Percentiles rank a stretch among this genome's conserved stretches.
phyloP scores from a whole-genome alignment of 2,797 vertebrate species.

The Octomys mimax region DNA sequence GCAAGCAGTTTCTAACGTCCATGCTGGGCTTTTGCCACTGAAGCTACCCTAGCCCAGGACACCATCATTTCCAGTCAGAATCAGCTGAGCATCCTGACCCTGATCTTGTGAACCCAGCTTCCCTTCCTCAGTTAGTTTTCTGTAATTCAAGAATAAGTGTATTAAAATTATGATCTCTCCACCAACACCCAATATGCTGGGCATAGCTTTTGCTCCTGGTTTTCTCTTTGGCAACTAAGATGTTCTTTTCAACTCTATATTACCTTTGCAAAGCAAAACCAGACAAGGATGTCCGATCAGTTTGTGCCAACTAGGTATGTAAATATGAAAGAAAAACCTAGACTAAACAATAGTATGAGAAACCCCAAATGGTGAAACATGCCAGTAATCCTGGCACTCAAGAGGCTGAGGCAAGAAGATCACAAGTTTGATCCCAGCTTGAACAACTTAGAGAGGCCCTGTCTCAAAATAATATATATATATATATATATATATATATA shows the following conservation, averaged over 20 bases:
- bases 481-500: too few relatives aligned
- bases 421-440: background rate
- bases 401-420: background rate
- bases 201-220: too few relatives aligned
- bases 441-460: background rate
- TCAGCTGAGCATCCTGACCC: background rate
- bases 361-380: background rate
- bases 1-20: fast-evolving
- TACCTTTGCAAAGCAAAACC: background rate
- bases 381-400: background rate
- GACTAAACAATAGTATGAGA: background rate
- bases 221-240: fast-evolving
- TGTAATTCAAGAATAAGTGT: background rate
- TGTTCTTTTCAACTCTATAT: too few relatives aligned
- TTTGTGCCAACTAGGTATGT: fast-evolving
- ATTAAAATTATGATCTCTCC: too few relatives aligned
- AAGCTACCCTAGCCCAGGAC: fast-evolving
- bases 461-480: background rate
- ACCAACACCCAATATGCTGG: fast-evolving
- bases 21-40: fast-evolving
- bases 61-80: fast-evolving
- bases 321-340: background rate
- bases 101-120: background rate
- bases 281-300: fast-evolving
- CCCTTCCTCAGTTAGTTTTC: too few relatives aligned